A percentile compares a stretch with the other conserved stretches of the same genome.
Evolutionary conservation across 2,888 invertebrate species (phyloP).

Genomic region (Hypolimnas misippus): DNA sequence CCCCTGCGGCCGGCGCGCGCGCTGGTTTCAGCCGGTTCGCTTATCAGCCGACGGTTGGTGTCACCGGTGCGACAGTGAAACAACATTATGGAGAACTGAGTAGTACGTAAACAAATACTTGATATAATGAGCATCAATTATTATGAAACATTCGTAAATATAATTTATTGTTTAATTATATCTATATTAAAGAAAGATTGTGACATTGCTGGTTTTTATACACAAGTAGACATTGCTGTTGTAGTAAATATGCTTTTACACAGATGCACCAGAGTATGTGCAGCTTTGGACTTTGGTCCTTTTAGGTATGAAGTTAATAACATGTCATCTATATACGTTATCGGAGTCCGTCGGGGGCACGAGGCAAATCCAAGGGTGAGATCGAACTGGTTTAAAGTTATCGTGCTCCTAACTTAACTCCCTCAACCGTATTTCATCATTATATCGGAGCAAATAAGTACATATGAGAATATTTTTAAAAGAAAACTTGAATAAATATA

Average conservation of each 20-base stretch:
- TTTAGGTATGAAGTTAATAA: constrained; percentile 6
- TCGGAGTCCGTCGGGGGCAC: constrained; percentile 58
- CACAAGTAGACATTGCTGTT: neutral
- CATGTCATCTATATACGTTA: constrained; percentile 17
- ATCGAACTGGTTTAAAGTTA: constrained; percentile 58
- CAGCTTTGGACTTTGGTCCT: neutral
- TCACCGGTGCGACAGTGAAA: constrained; percentile 54
- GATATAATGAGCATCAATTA: constrained; percentile 46
- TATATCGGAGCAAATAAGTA: constrained; percentile 24
- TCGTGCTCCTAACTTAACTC: constrained; percentile 49
- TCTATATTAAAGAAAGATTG: neutral
- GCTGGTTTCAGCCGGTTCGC: constrained; percentile 69
- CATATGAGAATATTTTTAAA: neutral
- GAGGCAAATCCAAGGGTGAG: constrained; percentile 54
- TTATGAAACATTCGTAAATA: constrained; percentile 47
- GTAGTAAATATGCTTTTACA: neutral
- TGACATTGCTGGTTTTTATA: neutral
- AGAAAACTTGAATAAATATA: neutral
- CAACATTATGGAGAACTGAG: constrained; percentile 33
- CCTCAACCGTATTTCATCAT: constrained; percentile 57
- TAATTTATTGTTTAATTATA: constrained; percentile 13
- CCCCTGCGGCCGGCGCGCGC: constrained; percentile 74
- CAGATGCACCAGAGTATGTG: neutral
- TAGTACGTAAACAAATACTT: constrained; percentile 37
- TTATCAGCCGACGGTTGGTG: constrained; percentile 66